Conservation (phyloP, 2,888 invertebrate species). For the Acanthococcus lagerstroemiae region DNA sequence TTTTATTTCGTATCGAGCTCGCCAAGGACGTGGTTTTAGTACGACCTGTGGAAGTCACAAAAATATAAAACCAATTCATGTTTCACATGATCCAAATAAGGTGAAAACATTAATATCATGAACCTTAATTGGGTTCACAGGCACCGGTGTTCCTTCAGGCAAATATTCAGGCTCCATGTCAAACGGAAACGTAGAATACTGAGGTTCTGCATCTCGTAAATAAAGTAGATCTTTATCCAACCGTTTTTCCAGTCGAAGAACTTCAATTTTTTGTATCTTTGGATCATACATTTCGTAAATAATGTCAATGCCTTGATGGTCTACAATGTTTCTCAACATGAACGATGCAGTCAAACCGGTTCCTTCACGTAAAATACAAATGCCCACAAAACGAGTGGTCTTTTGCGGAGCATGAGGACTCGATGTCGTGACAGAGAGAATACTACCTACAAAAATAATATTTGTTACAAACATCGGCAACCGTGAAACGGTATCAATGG, state of each 20-base stretch:
- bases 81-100: neutral
- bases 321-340: slow-evolving; percentile 82
- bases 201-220: slow-evolving; percentile 76
- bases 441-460: slow-evolving; percentile 44
- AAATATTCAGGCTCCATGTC: slow-evolving; percentile 79
- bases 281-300: slow-evolving; percentile 89
- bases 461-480: neutral
- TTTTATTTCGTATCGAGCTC: slow-evolving; percentile 76
- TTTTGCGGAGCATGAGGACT: slow-evolving; percentile 79
- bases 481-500: neutral
- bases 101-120: neutral
- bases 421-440: slow-evolving; percentile 76
- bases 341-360: slow-evolving; percentile 77
- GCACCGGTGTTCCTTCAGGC: slow-evolving; percentile 65
- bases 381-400: slow-evolving; percentile 77
- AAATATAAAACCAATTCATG: neutral
- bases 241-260: slow-evolving; percentile 82
- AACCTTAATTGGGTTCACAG: slow-evolving; percentile 64
- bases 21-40: slow-evolving; percentile 77
- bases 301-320: slow-evolving; percentile 61
- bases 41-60: slow-evolving; percentile 47
- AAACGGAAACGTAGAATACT: slow-evolving; percentile 84
- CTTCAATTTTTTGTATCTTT: slow-evolving; percentile 76
- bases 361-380: slow-evolving; percentile 78
- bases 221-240: slow-evolving; percentile 82